A percentile compares a stretch with the other conserved stretches of the same genome.
phyloP scores from a whole-genome alignment of 2,797 vertebrate genomes.

The Hephaestus fuliginosus region DNA sequence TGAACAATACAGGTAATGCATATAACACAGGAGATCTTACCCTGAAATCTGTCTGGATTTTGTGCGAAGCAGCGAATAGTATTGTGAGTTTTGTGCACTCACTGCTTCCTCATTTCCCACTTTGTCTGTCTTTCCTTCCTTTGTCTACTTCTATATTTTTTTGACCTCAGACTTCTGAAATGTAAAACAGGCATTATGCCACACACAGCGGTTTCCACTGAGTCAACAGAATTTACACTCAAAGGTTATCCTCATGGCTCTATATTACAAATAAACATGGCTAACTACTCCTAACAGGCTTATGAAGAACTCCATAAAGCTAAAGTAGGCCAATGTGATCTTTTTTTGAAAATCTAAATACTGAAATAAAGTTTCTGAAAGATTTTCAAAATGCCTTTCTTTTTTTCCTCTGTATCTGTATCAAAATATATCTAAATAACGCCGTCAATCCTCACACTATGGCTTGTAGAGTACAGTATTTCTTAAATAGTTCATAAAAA shows the following conservation, averaged over 20 bases:
- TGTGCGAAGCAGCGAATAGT: neutral
- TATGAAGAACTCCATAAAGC: neutral
- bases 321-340: neutral
- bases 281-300: neutral
- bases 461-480: neutral
- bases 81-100: neutral
- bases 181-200: neutral
- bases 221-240: slow-evolving; percentile 7
- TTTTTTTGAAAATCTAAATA: neutral
- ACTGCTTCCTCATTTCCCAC: slow-evolving; percentile 38
- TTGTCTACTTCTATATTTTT: slow-evolving; percentile 21
- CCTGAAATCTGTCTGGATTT: slow-evolving; percentile 18
- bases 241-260: neutral
- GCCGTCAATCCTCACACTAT: neutral
- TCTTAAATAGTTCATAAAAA: neutral
- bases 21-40: slow-evolving; percentile 33
- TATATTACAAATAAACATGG: neutral
- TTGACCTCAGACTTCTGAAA: neutral
- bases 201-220: neutral
- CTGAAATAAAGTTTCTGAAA: neutral
- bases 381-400: neutral
- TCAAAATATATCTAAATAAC: neutral
- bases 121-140: slow-evolving; percentile 17
- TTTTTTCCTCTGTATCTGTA: neutral
- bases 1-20: neutral